phyloP scores from a whole-genome alignment of 2,888 invertebrate genomes.

The Drosophila mettleri region DNA sequence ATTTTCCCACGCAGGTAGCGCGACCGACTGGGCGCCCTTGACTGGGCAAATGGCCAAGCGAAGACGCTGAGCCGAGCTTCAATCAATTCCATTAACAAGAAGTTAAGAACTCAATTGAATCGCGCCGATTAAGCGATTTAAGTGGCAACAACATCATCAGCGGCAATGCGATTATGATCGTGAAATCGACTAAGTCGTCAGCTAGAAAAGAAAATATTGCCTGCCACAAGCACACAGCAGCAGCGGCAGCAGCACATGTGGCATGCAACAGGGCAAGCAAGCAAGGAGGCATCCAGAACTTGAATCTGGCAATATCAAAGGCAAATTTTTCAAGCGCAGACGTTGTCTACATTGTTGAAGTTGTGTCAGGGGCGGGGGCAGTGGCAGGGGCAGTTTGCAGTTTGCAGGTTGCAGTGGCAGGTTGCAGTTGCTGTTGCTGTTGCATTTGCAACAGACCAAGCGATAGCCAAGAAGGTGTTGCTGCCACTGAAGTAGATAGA shows the following conservation, averaged over 20 bases:
- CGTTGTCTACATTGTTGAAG: slow-evolving; percentile 37
- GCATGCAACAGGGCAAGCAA: slow-evolving; percentile 25
- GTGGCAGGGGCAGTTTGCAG: slow-evolving; percentile 16
- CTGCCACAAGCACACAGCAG: slow-evolving; percentile 27
- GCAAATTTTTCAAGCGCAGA: slow-evolving; percentile 69
- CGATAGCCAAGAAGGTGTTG: slow-evolving; percentile 68
- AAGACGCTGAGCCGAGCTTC: slow-evolving; percentile 18
- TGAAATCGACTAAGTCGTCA: slow-evolving; percentile 70
- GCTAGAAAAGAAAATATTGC: slow-evolving; percentile 69
- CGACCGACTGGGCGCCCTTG: slow-evolving; percentile 27
- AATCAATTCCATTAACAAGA: slow-evolving; percentile 49
- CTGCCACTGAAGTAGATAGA: slow-evolving; percentile 74
- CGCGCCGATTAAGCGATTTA: slow-evolving; percentile 53
- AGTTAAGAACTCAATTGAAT: slow-evolving; percentile 51
- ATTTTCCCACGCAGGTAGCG: slow-evolving; percentile 73
- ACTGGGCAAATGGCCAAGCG: slow-evolving; percentile 6
- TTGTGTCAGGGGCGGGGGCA: slow-evolving; percentile 21
- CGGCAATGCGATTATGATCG: slow-evolving; percentile 69
- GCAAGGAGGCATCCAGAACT: slow-evolving; percentile 14
- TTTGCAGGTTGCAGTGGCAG: neutral
- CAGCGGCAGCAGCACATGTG: slow-evolving; percentile 22
- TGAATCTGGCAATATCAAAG: slow-evolving; percentile 62
- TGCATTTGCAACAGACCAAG: slow-evolving; percentile 19
- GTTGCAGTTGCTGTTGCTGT: slow-evolving; percentile 8
- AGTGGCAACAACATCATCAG: slow-evolving; percentile 60